Conservation (phyloP, 2,888 invertebrate species). For the Tiliacea citrago region DNA sequence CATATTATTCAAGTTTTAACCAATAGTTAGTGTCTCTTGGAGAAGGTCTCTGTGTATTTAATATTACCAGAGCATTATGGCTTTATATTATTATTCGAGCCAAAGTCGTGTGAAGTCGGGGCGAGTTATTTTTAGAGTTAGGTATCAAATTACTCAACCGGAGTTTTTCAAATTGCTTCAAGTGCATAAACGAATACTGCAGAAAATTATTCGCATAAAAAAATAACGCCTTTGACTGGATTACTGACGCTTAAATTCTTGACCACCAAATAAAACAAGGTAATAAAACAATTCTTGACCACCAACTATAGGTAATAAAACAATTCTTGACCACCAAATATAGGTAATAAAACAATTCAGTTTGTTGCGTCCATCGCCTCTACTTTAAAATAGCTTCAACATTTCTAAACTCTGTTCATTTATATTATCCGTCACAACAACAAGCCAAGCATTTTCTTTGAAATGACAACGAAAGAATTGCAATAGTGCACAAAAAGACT, state of each 20-base stretch:
- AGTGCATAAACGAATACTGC: no score
- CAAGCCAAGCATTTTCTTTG: slow-evolving; percentile 54
- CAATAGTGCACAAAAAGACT: slow-evolving; percentile 58
- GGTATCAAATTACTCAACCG: not conserved
- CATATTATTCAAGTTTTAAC: not conserved
- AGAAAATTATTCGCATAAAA: not conserved
- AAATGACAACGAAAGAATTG: slow-evolving; percentile 60
- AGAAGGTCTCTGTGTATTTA: not conserved
- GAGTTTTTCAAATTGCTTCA: not conserved
- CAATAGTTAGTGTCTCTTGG: not conserved
- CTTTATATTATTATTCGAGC: not conserved
- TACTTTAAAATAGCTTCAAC: slow-evolving; percentile 19
- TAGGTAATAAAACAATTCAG: slow-evolving; percentile 7
- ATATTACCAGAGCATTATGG: not conserved
- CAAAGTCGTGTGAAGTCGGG: no score
- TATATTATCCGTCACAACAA: slow-evolving; percentile 48
- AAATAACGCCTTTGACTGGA: not conserved
- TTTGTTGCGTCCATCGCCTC: slow-evolving; percentile 7
- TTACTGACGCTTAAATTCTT: not conserved
- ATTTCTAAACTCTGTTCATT: slow-evolving; percentile 42
- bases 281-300: no score
- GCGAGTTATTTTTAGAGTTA: not conserved
- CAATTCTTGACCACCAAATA: no score
- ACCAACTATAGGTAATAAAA: no score
- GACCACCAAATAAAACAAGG: not conserved